These are phyloP conservation scores for Muraenolepis orangiensis DNA, from an alignment of 2,797 vertebrate species.

Conservation along the genomic window DNA sequence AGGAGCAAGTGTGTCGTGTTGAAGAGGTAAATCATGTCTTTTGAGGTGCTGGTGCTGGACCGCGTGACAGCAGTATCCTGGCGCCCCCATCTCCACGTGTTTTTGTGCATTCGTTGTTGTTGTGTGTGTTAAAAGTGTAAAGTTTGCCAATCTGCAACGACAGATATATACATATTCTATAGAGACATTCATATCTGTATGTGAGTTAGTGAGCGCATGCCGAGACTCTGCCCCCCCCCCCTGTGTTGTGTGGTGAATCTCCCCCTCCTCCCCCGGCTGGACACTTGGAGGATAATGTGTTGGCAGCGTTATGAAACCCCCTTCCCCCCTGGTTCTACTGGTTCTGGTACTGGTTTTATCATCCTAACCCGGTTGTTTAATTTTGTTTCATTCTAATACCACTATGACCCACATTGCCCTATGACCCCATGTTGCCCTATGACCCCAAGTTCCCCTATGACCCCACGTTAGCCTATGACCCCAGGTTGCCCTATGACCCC, in stretches of 20 bases:
- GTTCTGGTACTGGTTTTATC: not conserved
- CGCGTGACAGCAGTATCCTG: slow-evolving; percentile 36
- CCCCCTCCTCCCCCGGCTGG: slow-evolving; percentile 37
- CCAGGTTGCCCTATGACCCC: too few species aligned
- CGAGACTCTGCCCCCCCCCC: slow-evolving; percentile 63
- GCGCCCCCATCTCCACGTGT: slow-evolving; percentile 63
- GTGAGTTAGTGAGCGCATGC: slow-evolving; percentile 74
- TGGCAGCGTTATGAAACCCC: slow-evolving; percentile 49
- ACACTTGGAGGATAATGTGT: slow-evolving; percentile 55
- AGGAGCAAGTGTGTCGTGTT: slow-evolving; percentile 32
- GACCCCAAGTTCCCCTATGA: too few species aligned
- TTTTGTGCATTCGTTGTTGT: slow-evolving; percentile 71
- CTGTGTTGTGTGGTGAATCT: slow-evolving; percentile 63
- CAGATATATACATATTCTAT: slow-evolving; percentile 70
- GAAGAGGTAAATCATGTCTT: slow-evolving; percentile 43
- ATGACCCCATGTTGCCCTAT: too few species aligned
- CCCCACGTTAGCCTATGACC: too few species aligned
- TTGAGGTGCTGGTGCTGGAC: slow-evolving; percentile 31
- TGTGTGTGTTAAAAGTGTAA: slow-evolving; percentile 68
- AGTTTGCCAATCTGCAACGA: slow-evolving; percentile 72
- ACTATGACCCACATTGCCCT: not conserved
- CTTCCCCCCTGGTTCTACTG: too few species aligned
- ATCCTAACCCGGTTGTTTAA: not conserved
- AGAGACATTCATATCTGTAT: slow-evolving; percentile 71
- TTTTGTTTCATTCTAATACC: not conserved